Evolutionary conservation across 2,797 vertebrate genomes (phyloP), one percentile per base, ranked within the genome.

Genomic region (Tauraco hartlaubi): DNA sequence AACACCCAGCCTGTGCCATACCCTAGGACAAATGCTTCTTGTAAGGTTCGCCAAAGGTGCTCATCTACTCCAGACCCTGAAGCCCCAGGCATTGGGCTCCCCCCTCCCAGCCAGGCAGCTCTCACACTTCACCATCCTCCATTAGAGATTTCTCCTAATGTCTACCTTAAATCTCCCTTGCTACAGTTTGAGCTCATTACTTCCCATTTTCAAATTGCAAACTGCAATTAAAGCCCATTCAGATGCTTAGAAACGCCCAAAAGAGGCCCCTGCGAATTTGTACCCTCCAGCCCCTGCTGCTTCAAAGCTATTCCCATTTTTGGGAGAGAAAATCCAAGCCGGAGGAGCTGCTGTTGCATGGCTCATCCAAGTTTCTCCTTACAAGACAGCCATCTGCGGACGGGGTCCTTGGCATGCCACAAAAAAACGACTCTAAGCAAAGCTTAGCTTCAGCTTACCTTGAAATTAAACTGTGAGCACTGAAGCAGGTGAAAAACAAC

Each of bases 351-450:
- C 77, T 49, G 61, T 17, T 9, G 6, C 73, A 23, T 2, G 6
- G 58, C 44, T 74, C 61, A 20, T 5, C 64, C 46, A 10, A 6
- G 48, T 2, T 61, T 62, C 41, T 28, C 62, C 71, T 59, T 5
- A 17, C 4, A 8, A 22, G n/a, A 25, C 31, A 73, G 33, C 33
- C 4, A 0, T 21, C 76, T 33, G n/a, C 2, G 2, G 51, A 61
- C 2, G 0, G 14, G 33, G 21, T 33, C 64, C 76, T 83, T 5
- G 0, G 55, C 4, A 10, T 2, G 28, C 28, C 44, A n/a, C 7
- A 28, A 69, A 37, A 78, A 71, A 73, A 8, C 0, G 0, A 37
- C 52, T n/a, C 49, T 15, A 14, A 79, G 54, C 49, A 48, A 58
- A 92, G 44, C 74, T 64, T 5, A 1, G 69, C 37, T 78, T 46